phyloP scores from a whole-genome alignment of 2,113 vertebrate genomes.

The Dicrurus megarhynchus region DNA sequence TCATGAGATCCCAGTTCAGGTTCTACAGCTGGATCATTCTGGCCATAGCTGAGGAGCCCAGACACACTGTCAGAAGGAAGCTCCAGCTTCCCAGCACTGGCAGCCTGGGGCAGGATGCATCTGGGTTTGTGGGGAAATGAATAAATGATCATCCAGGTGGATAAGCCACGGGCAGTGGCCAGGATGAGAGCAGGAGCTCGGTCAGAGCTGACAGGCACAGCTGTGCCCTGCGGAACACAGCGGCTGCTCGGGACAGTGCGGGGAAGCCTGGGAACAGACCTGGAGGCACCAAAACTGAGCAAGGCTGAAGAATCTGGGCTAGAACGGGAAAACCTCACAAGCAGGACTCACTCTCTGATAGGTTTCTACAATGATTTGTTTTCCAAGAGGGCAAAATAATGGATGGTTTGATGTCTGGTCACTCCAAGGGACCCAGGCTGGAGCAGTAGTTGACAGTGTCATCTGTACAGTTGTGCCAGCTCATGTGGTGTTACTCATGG shows the following conservation, averaged over 20 bases:
- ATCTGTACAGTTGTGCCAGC: not conserved
- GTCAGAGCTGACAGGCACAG: not conserved
- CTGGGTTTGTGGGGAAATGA: not conserved
- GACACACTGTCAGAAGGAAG: not conserved
- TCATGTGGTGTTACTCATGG: not conserved
- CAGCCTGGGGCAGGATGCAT: not conserved
- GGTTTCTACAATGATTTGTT: not conserved
- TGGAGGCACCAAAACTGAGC: not conserved
- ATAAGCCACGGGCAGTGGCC: not conserved
- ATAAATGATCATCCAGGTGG: not conserved
- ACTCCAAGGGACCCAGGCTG: not conserved
- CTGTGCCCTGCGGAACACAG: not conserved
- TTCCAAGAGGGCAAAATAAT: not conserved
- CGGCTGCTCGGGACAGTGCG: not conserved
- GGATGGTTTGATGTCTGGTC: not conserved
- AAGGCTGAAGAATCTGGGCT: not conserved
- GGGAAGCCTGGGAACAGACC: not conserved
- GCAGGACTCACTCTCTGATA: not conserved
- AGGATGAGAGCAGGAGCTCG: not conserved
- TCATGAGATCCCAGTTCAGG: not conserved
- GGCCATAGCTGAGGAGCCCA: not conserved
- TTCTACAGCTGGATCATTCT: not conserved
- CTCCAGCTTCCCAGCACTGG: not conserved
- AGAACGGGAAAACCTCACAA: not conserved
- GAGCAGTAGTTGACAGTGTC: not conserved